Conservation (phyloP, 2,888 invertebrate species). For the Pammene fasciana region DNA sequence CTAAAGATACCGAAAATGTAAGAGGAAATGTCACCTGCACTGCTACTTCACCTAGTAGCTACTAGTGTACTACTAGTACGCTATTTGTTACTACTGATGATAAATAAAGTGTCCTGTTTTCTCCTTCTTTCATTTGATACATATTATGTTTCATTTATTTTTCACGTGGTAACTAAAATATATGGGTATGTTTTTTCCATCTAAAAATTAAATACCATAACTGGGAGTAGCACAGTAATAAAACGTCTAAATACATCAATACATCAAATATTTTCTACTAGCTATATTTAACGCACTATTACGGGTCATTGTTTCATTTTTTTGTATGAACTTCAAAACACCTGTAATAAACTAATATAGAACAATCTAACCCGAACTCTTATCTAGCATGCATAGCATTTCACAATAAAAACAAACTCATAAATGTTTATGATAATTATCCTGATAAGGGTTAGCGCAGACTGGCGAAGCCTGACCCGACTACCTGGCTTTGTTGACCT, state of each 20-base stretch:
- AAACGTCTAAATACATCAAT: neutral
- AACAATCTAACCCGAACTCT: conserved; percentile 6
- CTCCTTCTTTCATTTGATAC: too few species aligned
- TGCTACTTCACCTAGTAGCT: too few species aligned
- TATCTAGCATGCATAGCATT: conserved; percentile 18
- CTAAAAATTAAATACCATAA: neutral
- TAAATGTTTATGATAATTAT: conserved; percentile 18
- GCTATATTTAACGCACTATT: neutral
- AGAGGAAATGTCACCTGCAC: too few species aligned
- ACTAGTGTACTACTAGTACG: too few species aligned
- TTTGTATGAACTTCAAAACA: conserved; percentile 8
- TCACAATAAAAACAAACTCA: conserved; percentile 21
- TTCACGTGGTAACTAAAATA: too few species aligned
- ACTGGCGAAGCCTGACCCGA: conserved; percentile 11
- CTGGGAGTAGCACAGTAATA: neutral
- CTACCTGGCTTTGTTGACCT: conserved; percentile 37
- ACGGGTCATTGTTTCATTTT: neutral
- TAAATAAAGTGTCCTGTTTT: too few species aligned
- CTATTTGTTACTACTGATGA: too few species aligned
- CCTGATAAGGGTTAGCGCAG: conserved; percentile 10
- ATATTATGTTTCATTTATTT: too few species aligned
- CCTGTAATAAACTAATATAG: conserved; percentile 11
- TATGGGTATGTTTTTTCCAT: too few species aligned
- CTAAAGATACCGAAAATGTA: too few species aligned
- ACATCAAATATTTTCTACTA: neutral